Conservation (phyloP, 2,797 vertebrate genomes). For the Staurois parvus region DNA sequence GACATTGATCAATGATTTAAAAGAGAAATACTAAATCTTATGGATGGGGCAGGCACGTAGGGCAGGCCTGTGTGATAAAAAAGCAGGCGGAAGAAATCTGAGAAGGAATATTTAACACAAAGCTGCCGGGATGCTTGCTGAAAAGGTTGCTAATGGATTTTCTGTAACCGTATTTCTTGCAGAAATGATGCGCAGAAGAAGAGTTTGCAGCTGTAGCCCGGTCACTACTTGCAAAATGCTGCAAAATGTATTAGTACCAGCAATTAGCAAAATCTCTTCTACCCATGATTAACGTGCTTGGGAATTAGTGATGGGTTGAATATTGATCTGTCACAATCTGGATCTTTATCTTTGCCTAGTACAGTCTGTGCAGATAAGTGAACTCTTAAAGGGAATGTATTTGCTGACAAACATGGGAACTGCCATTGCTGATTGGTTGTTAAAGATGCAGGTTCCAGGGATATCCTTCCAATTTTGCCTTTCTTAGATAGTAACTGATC, state of each 20-base stretch:
- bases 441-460: no score
- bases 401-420: no score
- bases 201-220: not conserved
- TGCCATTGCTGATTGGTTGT: no score
- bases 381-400: no score
- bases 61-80: constrained; percentile 65
- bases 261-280: not conserved
- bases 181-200: constrained; percentile 32
- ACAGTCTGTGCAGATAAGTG: no score
- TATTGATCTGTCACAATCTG: no score
- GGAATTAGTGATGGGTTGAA: not conserved
- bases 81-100: constrained; percentile 51
- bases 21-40: constrained; percentile 72
- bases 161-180: constrained; percentile 36
- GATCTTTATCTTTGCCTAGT: no score
- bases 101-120: constrained; percentile 45
- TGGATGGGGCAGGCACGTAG: constrained; percentile 65
- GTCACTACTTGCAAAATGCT: not conserved
- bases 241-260: not conserved
- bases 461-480: no score
- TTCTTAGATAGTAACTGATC: no score
- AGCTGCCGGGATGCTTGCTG: constrained; percentile 3
- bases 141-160: constrained; percentile 45
- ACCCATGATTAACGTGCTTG: not conserved
- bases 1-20: constrained; percentile 72